phyloP scores from a whole-genome alignment of 2,888 invertebrate species.

The Pecten maximus region DNA sequence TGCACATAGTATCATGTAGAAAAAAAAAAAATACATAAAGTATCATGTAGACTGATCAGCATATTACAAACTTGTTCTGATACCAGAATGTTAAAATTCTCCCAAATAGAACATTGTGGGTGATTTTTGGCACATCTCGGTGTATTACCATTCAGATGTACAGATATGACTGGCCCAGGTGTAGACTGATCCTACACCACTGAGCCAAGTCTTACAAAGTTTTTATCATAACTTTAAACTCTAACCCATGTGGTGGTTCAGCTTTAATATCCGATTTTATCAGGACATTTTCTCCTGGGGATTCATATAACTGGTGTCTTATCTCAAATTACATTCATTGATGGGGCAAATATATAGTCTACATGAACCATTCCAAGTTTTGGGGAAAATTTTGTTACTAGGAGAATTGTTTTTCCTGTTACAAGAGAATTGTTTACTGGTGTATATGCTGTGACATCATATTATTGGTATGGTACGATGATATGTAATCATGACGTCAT shows the following conservation, averaged over 20 bases:
- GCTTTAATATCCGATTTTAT: background rate
- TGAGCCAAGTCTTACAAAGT: background rate
- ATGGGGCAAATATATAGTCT: too few relatives aligned
- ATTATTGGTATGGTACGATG: too few relatives aligned
- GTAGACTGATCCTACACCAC: background rate
- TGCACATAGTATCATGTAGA: too few relatives aligned
- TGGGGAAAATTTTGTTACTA: too few relatives aligned
- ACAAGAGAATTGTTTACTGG: too few relatives aligned
- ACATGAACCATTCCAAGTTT: too few relatives aligned
- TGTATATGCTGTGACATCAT: too few relatives aligned
- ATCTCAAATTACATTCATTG: too few relatives aligned
- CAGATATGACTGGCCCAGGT: background rate
- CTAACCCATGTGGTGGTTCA: background rate
- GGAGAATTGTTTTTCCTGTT: too few relatives aligned
- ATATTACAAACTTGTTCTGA: background rate
- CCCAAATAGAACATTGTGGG: background rate
- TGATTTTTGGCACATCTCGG: background rate
- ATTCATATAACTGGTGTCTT: too few relatives aligned
- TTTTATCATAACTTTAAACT: background rate
- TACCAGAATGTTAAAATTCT: background rate
- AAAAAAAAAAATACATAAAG: too few relatives aligned
- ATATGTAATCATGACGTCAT: too few relatives aligned
- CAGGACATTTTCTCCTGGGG: background rate
- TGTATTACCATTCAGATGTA: background rate
- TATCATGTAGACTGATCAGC: background rate